Evolutionary conservation across 2,888 invertebrate genomes (phyloP), one percentile per base, ranked within the genome.

Genomic region (Callyntrura sp.): DNA sequence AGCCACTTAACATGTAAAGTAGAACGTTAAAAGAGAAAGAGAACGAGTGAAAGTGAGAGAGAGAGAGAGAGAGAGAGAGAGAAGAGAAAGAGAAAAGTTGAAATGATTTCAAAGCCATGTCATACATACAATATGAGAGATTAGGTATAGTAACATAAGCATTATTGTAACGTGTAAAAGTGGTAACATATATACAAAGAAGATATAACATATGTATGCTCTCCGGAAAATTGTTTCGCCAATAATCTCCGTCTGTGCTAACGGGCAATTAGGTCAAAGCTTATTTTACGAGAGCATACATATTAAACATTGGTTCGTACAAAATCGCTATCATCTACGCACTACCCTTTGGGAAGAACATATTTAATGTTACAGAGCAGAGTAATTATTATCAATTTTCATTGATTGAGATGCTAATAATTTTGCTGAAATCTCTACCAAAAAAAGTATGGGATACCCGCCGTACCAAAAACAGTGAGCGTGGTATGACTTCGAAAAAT

Each of bases 381-480:
- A 28, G 43, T 17, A 43, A 68, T 35, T 68, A 68, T 62, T 57
- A 65, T 65, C n/a, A 51, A 65, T 65, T 65, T 20, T 28, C 9
- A 51, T 51, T 4, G 55, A 60, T 60, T 23, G 28, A 23, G 12
- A 23, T 65, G 65, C 28, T 12, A 14, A 65, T 28, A 23, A 65
- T 14, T 60, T 23, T 20, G 9, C 20, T 2, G 6, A 23, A 17
- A 48, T 76, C 12, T 43, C 28, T 76, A 48, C 23, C 23, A 48
- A 76, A 76, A 35, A 76, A 76, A 20, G 48, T 23, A 35, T 35
- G 3, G 35, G 35, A 35, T 35, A 35, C 35, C 12, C 79, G 14
- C 83, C 91, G 85, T 92, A 93, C 93, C 93, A 43, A 92, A 84
- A 82, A 93, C 93, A 83, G 92, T 92, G 45, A 93, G 92, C 60